Evolutionary conservation across 1,140 invertebrate genomes (phyloP), one percentile per base, ranked within the genome.

Genomic region (Hydropsyche tenuis): DNA sequence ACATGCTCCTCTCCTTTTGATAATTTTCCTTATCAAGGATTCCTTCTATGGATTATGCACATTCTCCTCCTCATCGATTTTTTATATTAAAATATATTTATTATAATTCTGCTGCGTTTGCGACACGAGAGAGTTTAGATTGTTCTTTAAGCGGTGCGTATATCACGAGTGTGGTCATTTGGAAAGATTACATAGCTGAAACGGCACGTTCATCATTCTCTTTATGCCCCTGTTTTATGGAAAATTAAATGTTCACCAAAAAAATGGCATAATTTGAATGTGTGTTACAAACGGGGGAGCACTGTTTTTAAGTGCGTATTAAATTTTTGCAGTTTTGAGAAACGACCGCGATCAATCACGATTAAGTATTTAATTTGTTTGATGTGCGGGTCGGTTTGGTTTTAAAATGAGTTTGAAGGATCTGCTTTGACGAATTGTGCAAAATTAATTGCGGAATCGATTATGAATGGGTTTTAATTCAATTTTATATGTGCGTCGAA

Each of bases 1-100:
- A 60, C 75, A 76, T 76, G 37, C 48, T 72, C 22, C 23, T 51
- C 51, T 51, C 43, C 22, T 69, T 23, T 46, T 42, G 20, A 27
- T 68, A 60, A 18, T 69, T 16, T 18, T 66, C 22, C 66, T 68
- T 23, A 73, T 60, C 22, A 70, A 43, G 30, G 48, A 70, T 68
- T 4, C 12, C 20, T 23, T 16, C 48, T 11, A 14, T 12, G 14
- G 23, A 23, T 27, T 5, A 37, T 68, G 37, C 45, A 25, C 65
- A 68, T 48, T 27, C 11, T 30, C 62, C 23, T 9, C n/a, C 16
- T 66, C 30, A 66, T 18, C 18, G 62, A 64, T 64, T 14, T 37
- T 1, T 64, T 7, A n/a, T n/a, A 37, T 37, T 37, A 37, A 37
- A 9, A 37, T 37, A 37, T 37, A 37, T 37, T 9, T 37, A 37